phyloP scores from a whole-genome alignment of 2,797 vertebrate genomes.

The Sebastes steindachneri region DNA sequence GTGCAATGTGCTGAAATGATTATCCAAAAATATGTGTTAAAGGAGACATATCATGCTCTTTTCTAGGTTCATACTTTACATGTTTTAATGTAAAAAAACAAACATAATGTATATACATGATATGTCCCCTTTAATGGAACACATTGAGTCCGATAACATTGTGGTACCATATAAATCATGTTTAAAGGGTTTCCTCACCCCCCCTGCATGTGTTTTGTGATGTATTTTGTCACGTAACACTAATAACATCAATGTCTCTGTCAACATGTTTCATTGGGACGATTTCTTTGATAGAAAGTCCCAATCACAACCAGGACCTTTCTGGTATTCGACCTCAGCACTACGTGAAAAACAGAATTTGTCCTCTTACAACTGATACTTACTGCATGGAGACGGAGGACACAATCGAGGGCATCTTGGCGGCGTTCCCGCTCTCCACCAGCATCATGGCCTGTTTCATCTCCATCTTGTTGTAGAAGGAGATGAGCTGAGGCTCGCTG shows the following conservation, averaged over 20 bases:
- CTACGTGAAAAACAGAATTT: background rate
- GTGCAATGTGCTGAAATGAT: background rate
- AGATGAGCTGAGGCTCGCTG: constrained; percentile 93
- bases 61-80: background rate
- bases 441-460: constrained; percentile 94
- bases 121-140: background rate
- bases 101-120: background rate
- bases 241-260: background rate
- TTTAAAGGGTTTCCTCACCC: background rate
- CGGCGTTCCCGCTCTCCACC: constrained; percentile 89
- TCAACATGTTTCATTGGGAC: background rate
- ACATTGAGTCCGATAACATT: background rate
- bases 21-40: background rate
- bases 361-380: background rate
- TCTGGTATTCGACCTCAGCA: background rate
- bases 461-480: constrained; percentile 98
- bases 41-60: background rate
- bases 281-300: background rate
- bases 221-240: background rate
- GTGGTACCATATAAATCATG: background rate
- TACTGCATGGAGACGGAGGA: constrained; percentile 83
- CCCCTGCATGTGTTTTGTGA: background rate
- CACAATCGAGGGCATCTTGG: constrained; percentile 84
- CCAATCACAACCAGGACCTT: background rate
- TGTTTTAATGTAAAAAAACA: background rate